phyloP scores from a whole-genome alignment of 2,113 vertebrate species.

The Nyctibius bracteatus region DNA sequence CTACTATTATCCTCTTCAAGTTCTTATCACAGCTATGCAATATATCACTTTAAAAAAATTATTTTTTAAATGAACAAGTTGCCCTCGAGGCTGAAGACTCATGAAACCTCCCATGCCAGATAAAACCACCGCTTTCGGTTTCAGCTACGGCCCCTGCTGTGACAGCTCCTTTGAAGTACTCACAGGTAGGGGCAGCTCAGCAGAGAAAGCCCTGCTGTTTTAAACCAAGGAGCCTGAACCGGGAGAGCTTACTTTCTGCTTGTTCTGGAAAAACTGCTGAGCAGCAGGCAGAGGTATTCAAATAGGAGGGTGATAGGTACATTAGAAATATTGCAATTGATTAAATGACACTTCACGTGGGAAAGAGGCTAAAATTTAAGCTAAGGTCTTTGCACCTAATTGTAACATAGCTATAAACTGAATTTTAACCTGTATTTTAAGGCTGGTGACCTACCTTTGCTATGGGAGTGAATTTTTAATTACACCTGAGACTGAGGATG shows the following conservation, averaged over 20 bases:
- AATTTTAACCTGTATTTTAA: constrained; percentile 1
- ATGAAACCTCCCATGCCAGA: neutral
- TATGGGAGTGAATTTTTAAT: neutral
- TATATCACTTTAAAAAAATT: neutral
- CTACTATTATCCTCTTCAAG: neutral
- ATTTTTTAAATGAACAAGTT: constrained; percentile 10
- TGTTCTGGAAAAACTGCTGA: neutral
- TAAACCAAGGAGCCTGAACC: neutral
- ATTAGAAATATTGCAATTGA: neutral
- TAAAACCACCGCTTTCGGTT: neutral
- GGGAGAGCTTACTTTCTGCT: neutral
- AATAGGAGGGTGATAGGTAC: neutral
- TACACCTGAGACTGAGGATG: neutral
- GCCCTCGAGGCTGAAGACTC: neutral
- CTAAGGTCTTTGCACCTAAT: neutral
- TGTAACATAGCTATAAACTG: neutral
- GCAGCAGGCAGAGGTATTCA: neutral
- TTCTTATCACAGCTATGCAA: constrained; percentile 4
- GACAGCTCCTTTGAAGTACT: constrained; percentile 30
- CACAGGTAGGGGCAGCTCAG: neutral
- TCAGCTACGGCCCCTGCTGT: neutral
- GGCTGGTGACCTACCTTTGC: neutral
- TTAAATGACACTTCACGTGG: neutral
- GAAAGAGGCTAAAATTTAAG: neutral
- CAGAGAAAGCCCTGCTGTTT: constrained; percentile 2